Evolutionary conservation across 2,113 vertebrate genomes (phyloP).

Genomic region (Corapipo altera): DNA sequence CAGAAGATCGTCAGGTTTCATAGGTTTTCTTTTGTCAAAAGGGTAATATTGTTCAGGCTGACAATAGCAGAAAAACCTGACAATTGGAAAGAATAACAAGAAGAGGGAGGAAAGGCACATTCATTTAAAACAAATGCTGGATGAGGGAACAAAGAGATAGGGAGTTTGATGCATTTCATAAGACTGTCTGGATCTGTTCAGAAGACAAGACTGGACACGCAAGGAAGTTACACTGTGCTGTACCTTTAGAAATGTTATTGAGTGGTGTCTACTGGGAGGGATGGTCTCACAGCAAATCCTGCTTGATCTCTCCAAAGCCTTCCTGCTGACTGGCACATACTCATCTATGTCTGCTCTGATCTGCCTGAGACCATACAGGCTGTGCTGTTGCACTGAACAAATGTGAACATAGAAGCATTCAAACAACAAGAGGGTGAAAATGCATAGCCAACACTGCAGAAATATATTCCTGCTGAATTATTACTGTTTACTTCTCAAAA

Average conservation of each 20-base stretch:
- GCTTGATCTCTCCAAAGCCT: background rate
- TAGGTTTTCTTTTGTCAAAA: background rate
- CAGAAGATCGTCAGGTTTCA: background rate
- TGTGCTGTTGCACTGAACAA: background rate
- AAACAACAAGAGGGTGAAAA: background rate
- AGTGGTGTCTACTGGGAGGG: background rate
- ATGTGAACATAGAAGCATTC: fast-evolving
- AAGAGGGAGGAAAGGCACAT: background rate
- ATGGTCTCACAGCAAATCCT: background rate
- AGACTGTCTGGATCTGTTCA: background rate
- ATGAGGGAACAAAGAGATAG: background rate
- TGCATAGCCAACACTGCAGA: background rate
- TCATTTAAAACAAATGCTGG: background rate
- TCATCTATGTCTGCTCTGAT: background rate
- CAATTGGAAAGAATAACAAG: background rate
- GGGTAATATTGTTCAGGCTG: background rate
- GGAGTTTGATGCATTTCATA: background rate
- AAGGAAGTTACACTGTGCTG: background rate
- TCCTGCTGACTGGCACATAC: fast-evolving
- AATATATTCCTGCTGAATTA: background rate
- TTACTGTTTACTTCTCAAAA: background rate
- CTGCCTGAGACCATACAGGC: background rate
- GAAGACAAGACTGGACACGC: background rate
- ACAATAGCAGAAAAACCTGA: background rate
- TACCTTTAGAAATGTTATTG: background rate